These are phyloP conservation scores for Drosophila sp. DNA, from an alignment of 1,140 invertebrate genomes.

Conservation along the genomic window DNA sequence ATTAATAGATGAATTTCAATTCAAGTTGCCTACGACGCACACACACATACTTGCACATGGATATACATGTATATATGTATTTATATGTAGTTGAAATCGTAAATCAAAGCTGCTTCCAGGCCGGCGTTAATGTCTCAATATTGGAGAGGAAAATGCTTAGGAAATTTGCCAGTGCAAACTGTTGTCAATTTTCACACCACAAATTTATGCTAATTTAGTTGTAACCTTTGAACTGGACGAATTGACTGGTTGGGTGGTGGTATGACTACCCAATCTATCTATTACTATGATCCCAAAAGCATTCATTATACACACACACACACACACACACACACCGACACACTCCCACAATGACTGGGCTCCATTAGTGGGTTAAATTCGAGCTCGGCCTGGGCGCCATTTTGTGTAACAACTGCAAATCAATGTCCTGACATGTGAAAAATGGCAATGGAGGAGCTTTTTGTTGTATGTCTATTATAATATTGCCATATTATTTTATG, in stretches of 20 bases:
- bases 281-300: slow-evolving; percentile 32
- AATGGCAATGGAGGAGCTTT: slow-evolving; percentile 54
- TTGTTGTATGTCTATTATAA: slow-evolving; percentile 80
- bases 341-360: slow-evolving; percentile 22
- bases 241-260: neutral
- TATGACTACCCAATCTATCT: neutral
- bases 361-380: slow-evolving; percentile 65
- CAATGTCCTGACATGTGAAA: slow-evolving; percentile 75
- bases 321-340: neutral
- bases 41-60: neutral
- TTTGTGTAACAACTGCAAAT: slow-evolving; percentile 79
- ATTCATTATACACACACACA: slow-evolving; percentile 34
- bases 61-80: neutral
- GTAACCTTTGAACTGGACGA: slow-evolving; percentile 58
- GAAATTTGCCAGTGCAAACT: slow-evolving; percentile 18
- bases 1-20: slow-evolving; percentile 77
- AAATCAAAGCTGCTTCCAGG: slow-evolving; percentile 51
- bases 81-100: slow-evolving; percentile 16
- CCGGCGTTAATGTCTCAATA: slow-evolving; percentile 43
- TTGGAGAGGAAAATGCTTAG: slow-evolving; percentile 3
- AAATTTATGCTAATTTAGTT: slow-evolving; percentile 72
- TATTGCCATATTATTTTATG: slow-evolving; percentile 78
- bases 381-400: slow-evolving; percentile 59
- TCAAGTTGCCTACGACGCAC: slow-evolving; percentile 41
- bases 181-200: slow-evolving; percentile 63